These are phyloP conservation scores for Pseudobourletiella spinata DNA, from an alignment of 1,140 invertebrate species.

Conservation along the genomic window DNA sequence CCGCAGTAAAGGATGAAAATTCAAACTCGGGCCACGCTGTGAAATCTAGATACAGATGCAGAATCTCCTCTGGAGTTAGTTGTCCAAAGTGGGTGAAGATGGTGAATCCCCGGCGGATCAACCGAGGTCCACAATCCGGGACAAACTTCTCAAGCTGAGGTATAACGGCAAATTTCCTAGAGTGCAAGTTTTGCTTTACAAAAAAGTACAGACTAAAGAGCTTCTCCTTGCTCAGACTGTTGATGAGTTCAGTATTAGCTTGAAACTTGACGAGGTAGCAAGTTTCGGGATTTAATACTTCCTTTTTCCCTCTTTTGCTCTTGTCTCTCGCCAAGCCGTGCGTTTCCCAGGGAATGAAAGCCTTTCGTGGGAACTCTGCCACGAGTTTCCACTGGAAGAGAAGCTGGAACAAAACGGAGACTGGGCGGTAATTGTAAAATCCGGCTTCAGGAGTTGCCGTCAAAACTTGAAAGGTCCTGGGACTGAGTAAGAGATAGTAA, in stretches of 20 bases:
- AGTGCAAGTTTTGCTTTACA: slow-evolving; percentile 49
- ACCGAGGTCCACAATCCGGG: slow-evolving; percentile 49
- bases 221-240: slow-evolving; percentile 34
- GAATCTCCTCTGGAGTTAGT: slow-evolving; percentile 46
- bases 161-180: slow-evolving; percentile 49
- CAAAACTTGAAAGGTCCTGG: slow-evolving; percentile 4
- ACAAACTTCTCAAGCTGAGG: slow-evolving; percentile 54
- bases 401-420: slow-evolving; percentile 49
- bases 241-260: slow-evolving; percentile 42
- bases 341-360: slow-evolving; percentile 48
- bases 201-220: slow-evolving; percentile 51
- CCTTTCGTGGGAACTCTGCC: slow-evolving; percentile 45
- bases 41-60: slow-evolving; percentile 48
- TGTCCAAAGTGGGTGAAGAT: slow-evolving; percentile 55
- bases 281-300: slow-evolving; percentile 43
- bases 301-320: slow-evolving; percentile 36
- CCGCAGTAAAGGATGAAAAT: slow-evolving; percentile 44
- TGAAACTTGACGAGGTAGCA: slow-evolving; percentile 50
- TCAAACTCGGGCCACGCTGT: slow-evolving; percentile 51
- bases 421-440: slow-evolving; percentile 39
- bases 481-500: slow-evolving; percentile 16
- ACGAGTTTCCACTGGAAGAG: slow-evolving; percentile 48
- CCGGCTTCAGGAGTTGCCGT: slow-evolving; percentile 9
- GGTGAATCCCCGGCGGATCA: slow-evolving; percentile 51
- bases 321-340: not conserved